Evolutionary conservation across 2,888 invertebrate genomes (phyloP).

Genomic region (Acleris sparsana): DNA sequence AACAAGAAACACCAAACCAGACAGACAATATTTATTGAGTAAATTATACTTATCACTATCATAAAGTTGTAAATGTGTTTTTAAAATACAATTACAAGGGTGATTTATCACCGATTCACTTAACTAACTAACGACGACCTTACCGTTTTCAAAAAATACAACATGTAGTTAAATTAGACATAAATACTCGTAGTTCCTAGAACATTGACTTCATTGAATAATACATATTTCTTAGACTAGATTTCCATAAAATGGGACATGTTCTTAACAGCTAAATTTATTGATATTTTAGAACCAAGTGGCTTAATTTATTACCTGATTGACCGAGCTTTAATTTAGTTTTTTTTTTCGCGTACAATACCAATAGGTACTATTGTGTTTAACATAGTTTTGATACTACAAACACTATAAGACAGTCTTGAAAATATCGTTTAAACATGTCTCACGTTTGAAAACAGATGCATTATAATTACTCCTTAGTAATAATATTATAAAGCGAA

Average conservation of each 20-base stretch:
- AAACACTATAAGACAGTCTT: too few species aligned
- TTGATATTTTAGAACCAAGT: background rate
- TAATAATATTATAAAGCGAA: too few species aligned
- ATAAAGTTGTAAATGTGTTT: background rate
- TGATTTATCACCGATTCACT: background rate
- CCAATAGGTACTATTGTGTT: too few species aligned
- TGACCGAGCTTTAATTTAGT: background rate
- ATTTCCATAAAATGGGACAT: constrained; percentile 11
- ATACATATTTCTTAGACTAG: constrained; percentile 19
- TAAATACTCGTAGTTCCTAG: constrained; percentile 8
- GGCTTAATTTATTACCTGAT: background rate
- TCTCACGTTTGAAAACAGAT: too few species aligned
- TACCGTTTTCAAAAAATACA: constrained; percentile 22
- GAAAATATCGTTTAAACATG: too few species aligned
- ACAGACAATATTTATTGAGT: too few species aligned
- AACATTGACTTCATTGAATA: constrained; percentile 5
- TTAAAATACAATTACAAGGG: constrained; percentile 1
- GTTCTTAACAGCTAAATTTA: background rate
- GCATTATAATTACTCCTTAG: too few species aligned
- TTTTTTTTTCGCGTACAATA: too few species aligned
- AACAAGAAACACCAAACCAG: too few species aligned
- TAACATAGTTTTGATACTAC: too few species aligned
- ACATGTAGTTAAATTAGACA: constrained; percentile 1
- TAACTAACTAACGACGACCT: constrained; percentile 12
- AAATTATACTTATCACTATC: too few species aligned